Percentiles rank a stretch among this genome's conserved stretches.
These are phyloP conservation scores for Hydractinia symbiolongicarpus DNA, from an alignment of 30 jellyfish, hydroid and myxozoan species.

Conservation along the genomic window DNA sequence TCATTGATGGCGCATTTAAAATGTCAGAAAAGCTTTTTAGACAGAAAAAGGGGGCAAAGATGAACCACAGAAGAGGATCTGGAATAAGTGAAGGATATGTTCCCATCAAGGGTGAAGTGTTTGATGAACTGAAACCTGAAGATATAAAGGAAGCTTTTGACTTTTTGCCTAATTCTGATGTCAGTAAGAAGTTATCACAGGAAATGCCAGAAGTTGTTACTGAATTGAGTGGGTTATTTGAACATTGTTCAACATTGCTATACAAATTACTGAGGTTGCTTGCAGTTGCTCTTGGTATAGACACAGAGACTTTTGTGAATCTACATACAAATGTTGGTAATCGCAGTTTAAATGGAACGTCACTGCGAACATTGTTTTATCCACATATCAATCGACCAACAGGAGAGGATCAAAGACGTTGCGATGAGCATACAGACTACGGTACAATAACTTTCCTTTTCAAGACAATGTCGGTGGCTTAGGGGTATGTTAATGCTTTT, in stretches of 20 bases:
- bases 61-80: conserved; percentile 5
- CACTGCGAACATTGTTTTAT: conserved; percentile 22
- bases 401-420: conserved; percentile 11
- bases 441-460: conserved; percentile 33
- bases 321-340: conserved; percentile 22
- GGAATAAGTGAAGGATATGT: conserved; percentile 37
- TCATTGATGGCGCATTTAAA: not conserved
- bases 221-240: conserved; percentile 1
- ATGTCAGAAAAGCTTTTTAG: not conserved
- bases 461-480: conserved; percentile 34
- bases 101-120: conserved; percentile 16
- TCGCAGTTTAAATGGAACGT: conserved; percentile 17
- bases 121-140: conserved; percentile 3
- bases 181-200: not conserved
- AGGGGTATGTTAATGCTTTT: conserved; percentile 14
- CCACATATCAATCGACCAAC: not conserved
- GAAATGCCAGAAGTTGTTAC: conserved; percentile 19
- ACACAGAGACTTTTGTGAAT: conserved; percentile 20
- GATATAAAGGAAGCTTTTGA: conserved; percentile 42
- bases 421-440: conserved; percentile 40
- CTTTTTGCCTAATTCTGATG: conserved; percentile 14
- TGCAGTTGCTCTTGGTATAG: conserved; percentile 26
- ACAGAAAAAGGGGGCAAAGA: not conserved
- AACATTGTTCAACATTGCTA: not conserved
- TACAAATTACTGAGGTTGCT: conserved; percentile 14